A percentile compares a stretch with the other conserved stretches of the same genome.
Evolutionary conservation across 2,888 invertebrate species (phyloP).

Genomic region (Nesidiocoris tenuis): DNA sequence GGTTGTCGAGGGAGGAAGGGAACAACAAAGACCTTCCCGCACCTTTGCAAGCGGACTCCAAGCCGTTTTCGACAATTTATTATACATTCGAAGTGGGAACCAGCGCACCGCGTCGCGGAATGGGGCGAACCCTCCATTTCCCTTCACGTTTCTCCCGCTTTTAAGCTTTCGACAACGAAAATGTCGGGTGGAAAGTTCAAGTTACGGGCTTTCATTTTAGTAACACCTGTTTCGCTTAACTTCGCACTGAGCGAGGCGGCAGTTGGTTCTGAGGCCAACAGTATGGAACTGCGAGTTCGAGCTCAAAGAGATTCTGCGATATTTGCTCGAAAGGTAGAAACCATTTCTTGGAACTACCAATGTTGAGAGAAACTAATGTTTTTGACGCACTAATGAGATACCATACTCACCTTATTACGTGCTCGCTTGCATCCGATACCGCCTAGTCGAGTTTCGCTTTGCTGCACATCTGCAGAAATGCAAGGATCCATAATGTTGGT

Average conservation of each 20-base stretch:
- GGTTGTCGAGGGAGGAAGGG: background rate
- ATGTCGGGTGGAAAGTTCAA: background rate
- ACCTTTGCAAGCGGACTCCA: background rate
- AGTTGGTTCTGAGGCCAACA: constrained; percentile 6
- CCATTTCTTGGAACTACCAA: too few relatives aligned
- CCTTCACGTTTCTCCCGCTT: background rate
- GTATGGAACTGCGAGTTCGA: background rate
- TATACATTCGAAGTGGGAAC: background rate
- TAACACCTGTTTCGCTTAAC: constrained; percentile 2
- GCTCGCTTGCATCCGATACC: too few relatives aligned
- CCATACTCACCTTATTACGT: too few relatives aligned
- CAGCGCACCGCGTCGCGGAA: too few relatives aligned
- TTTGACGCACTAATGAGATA: too few relatives aligned
- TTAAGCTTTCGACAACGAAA: background rate
- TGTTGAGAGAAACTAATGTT: too few relatives aligned
- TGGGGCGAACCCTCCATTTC: background rate
- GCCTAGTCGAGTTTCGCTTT: too few relatives aligned
- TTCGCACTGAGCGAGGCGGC: background rate
- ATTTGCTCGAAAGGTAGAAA: background rate
- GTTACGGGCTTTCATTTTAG: constrained; percentile 15
- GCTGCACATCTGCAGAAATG: too few relatives aligned
- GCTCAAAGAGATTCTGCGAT: background rate
- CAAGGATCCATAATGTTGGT: too few relatives aligned
- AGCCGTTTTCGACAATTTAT: background rate
- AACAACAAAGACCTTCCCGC: background rate